Percentiles rank a stretch among this genome's conserved stretches.
Evolutionary conservation across 2,113 vertebrate genomes (phyloP).

Genomic region (Microtus ochrogaster): DNA sequence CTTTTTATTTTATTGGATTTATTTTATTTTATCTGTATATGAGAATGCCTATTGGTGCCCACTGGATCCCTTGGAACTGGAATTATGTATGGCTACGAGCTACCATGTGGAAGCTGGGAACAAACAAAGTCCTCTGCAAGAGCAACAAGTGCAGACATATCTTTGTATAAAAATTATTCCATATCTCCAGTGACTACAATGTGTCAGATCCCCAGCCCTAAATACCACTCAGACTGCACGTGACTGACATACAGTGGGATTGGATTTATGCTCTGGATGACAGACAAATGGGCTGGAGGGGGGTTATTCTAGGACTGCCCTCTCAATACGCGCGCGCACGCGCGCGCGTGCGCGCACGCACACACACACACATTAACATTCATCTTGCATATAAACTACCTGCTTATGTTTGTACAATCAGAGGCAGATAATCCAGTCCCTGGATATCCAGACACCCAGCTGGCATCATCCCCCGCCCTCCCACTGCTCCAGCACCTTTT

Average conservation of each 20-base stretch:
- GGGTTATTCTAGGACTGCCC: neutral
- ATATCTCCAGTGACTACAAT: neutral
- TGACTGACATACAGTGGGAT: neutral
- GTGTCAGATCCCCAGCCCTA: neutral
- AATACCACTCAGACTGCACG: neutral
- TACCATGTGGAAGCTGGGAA: neutral
- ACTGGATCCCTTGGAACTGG: neutral
- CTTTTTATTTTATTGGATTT: neutral
- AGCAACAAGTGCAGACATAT: neutral
- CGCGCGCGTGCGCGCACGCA: neutral
- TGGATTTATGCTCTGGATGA: neutral
- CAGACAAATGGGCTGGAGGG: neutral
- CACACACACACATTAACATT: neutral
- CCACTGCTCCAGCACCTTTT: neutral
- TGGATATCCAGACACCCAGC: neutral
- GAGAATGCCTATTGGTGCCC: neutral
- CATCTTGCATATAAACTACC: conserved; percentile 16
- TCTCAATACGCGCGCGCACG: too few species aligned
- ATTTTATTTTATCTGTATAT: neutral
- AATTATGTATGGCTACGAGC: neutral
- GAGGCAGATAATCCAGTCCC: neutral
- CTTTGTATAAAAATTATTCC: neutral
- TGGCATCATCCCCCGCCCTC: neutral
- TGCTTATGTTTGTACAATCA: neutral
- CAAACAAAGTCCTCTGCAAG: neutral